Evolutionary conservation across 2,797 vertebrate genomes (phyloP).

Genomic region (Rhincodon typus): DNA sequence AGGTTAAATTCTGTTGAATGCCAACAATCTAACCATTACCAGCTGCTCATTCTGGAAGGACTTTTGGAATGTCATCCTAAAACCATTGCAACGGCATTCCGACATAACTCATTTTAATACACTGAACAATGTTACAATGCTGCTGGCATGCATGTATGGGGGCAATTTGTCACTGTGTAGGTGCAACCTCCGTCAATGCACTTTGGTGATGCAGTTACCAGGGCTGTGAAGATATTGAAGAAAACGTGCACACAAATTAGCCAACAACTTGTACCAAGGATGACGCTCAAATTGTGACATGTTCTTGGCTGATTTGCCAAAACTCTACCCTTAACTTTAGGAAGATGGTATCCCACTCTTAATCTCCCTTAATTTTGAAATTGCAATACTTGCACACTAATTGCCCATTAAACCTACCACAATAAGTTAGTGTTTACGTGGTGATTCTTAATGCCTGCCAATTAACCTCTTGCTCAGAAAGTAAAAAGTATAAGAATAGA

Average conservation of each 20-base stretch:
- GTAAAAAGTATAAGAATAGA: neutral
- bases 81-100: neutral
- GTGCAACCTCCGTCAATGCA: neutral
- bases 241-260: neutral
- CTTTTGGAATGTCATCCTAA: neutral
- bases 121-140: neutral
- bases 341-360: neutral
- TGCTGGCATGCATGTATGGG: neutral
- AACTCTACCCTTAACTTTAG: neutral
- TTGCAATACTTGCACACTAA: neutral
- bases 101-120: neutral
- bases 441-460: neutral
- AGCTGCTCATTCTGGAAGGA: neutral
- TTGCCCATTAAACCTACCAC: neutral
- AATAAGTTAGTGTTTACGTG: neutral
- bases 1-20: neutral
- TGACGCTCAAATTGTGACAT: neutral
- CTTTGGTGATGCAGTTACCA: neutral
- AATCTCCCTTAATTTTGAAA: neutral
- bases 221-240: neutral
- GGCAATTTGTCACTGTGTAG: neutral
- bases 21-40: neutral
- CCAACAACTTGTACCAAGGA: neutral
- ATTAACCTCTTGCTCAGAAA: neutral
- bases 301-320: neutral